A percentile compares a stretch with the other conserved stretches of the same genome.
These are phyloP conservation scores for Euproctis similis DNA, from an alignment of 2,888 invertebrate species.

Conservation along the genomic window DNA sequence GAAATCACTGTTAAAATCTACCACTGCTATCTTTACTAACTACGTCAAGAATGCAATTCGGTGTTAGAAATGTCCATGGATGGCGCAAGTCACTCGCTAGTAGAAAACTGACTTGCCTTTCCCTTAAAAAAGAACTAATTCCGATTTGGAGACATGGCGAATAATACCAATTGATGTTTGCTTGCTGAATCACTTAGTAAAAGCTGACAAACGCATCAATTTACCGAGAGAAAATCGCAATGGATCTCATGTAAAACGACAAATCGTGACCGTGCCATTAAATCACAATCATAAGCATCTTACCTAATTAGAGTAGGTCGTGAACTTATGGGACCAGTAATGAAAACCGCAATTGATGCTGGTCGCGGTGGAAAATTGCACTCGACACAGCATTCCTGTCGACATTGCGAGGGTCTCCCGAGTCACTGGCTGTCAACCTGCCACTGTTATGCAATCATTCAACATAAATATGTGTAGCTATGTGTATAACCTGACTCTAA, in stretches of 20 bases:
- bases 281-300: slow-evolving; percentile 73
- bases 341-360: slow-evolving; percentile 70
- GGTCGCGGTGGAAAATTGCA: slow-evolving; percentile 62
- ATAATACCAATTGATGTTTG: too few relatives aligned
- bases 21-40: too few relatives aligned
- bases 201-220: slow-evolving; percentile 46
- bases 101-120: too few relatives aligned
- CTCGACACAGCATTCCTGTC: slow-evolving; percentile 50
- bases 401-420: slow-evolving; percentile 39
- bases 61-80: too few relatives aligned
- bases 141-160: too few relatives aligned
- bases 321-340: slow-evolving; percentile 65
- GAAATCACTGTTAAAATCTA: too few relatives aligned
- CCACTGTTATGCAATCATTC: slow-evolving; percentile 29
- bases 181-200: too few relatives aligned
- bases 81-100: too few relatives aligned
- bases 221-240: slow-evolving; percentile 60
- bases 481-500: too few relatives aligned
- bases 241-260: slow-evolving; percentile 66
- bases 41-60: too few relatives aligned
- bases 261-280: slow-evolving; percentile 67
- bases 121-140: too few relatives aligned
- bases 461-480: slow-evolving; percentile 10
- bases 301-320: slow-evolving; percentile 72
- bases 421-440: slow-evolving; percentile 31